Base-by-base conservation (phyloP, 2,888 invertebrate genomes). In the Pseudococcus longispinus region DNA sequence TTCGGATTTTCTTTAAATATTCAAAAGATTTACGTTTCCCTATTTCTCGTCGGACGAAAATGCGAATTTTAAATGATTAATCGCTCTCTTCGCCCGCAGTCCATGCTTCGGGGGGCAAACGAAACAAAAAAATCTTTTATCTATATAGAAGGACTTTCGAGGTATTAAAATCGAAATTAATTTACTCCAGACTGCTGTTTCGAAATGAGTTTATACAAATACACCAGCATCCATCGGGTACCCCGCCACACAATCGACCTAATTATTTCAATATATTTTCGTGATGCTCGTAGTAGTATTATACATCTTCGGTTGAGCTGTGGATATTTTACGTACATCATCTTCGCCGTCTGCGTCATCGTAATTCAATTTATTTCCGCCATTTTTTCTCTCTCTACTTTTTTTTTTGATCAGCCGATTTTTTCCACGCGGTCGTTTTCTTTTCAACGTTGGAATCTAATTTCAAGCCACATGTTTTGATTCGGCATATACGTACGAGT, bases 1-100 rank as follows among this genome's bases (percentile, higher is more conserved):
- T 80, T 74, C 42, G 77, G 77, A 80, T 80, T 80, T 80, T 42
- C 77, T 42, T 80, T 80, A 80, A 80, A 80, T 80, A 80, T 80
- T 80, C 42, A 80, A 80, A 37, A 80, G 77, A 80, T 42, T 80
- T 80, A 80, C 77, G 77, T 80, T 80, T 80, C 18, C 37, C 77
- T 20, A 80, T 80, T 42, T 80, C 37, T 37, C 77, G 42, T 42
- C 20, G 77, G 20, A n/a, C 37, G 77, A 80, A 42, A 80, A 42
- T 80, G 20, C 37, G 32, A 42, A 42, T 42, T 80, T 80, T 80
- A 42, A 80, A 80, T 80, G 42, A 80, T 80, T 80, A 80, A 80
- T 80, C n/a, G 77, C 37, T 23, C 77, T 20, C 60, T 60, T 23
- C 60, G 23, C 23, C 23, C 23, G 13, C 23, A 20, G 29, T 29